Evolutionary conservation across 2,888 invertebrate species (phyloP), one percentile per base, ranked within the genome.

Genomic region (Aquatica leii): DNA sequence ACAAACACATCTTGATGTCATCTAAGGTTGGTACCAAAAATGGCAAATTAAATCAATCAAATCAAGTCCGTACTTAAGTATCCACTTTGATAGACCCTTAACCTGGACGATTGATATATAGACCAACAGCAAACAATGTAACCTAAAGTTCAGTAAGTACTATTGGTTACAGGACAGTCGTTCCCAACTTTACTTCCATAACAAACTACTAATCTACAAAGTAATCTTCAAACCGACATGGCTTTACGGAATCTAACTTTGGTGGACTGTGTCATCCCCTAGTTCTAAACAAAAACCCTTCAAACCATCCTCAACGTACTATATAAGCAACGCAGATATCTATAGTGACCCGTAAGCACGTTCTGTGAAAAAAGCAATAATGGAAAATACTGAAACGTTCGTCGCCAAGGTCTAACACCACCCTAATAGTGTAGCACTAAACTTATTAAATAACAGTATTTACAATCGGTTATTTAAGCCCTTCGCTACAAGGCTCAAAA

Each of bases 71-170:
- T n/a, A n/a, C n/a, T n/a, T n/a, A 35, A 52, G 31, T 31, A 31
- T 31, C 9, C 31, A 31, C 4, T 9, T 31, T 31, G 31, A 31
- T 31, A 31, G 9, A 9, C 5, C 4, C 31, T 9, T 31, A 31
- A 53, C 53, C 40, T 53, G 40, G 53, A 53, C 20, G 20, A 53
- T 34, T 18, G 5, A 53, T n/a, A 53, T 53, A 53, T 53, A 21
- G 20, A 53, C 37, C 40, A 53, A 53, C 18, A 18, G n/a, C 6
- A 53, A 53, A 21, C 20, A 53, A 53, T 11, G 9, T 3, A 40
- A 18, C 40, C 40, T 53, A 21, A 53, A 53, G 53, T 53, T 53
- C 12, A 40, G 40, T 20, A 53, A 53, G 18, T 40, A 51, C 14
- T 34, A 51, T 34, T 51, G 12, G 51, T 34, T 51, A 17, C 14